A percentile compares a stretch with the other conserved stretches of the same genome.
Evolutionary conservation across 2,888 invertebrate genomes (phyloP).

Genomic region (Trichopria drosophilae): DNA sequence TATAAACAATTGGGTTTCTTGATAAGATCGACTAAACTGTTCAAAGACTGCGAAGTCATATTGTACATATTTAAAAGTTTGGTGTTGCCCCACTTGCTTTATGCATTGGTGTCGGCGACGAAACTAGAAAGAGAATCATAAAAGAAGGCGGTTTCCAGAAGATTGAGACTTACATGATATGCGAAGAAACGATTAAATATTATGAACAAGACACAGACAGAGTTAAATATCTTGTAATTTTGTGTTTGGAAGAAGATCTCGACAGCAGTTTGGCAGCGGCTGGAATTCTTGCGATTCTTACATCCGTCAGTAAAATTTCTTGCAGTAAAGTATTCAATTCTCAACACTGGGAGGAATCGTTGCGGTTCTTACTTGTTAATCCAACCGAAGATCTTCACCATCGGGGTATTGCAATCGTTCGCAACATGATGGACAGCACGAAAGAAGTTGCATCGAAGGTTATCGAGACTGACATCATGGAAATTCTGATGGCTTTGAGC

Average conservation of each 20-base stretch:
- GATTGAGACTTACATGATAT: constrained; percentile 89
- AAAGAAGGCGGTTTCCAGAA: constrained; percentile 87
- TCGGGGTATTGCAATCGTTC: constrained; percentile 79
- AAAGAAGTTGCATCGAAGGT: constrained; percentile 80
- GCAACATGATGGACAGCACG: constrained; percentile 77
- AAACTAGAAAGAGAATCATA: constrained; percentile 79
- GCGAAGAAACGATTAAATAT: constrained; percentile 75
- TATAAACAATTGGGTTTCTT: no score
- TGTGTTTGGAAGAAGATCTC: constrained; percentile 78
- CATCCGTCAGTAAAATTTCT: constrained; percentile 72
- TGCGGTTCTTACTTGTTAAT: constrained; percentile 79
- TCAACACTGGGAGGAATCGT: constrained; percentile 75
- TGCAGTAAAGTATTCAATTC: constrained; percentile 79
- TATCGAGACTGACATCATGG: constrained; percentile 86
- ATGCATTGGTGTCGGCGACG: constrained; percentile 80
- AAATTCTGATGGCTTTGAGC: constrained; percentile 85
- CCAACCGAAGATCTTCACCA: constrained; percentile 80
- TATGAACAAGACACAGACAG: constrained; percentile 87
- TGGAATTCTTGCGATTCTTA: constrained; percentile 86
- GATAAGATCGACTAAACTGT: no score
- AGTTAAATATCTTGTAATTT: constrained; percentile 80
- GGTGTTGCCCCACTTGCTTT: no score
- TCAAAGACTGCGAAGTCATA: no score
- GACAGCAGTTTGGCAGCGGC: constrained; percentile 85
- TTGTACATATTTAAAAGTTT: no score